phyloP scores from a whole-genome alignment of 2,888 invertebrate species.

The Acleris emargana region DNA sequence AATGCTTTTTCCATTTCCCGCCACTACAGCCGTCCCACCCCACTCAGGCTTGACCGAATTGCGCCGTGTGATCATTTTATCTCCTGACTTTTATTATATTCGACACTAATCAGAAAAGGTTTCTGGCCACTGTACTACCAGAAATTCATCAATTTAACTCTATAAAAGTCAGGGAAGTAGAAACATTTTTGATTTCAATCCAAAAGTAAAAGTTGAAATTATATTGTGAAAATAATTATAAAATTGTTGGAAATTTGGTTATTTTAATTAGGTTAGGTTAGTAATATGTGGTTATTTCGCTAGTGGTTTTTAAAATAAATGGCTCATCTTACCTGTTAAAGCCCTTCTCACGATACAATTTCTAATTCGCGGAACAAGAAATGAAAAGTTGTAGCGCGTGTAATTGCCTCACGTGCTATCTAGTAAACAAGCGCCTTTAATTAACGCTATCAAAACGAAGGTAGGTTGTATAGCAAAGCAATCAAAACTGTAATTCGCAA shows the following conservation, averaged over 20 bases:
- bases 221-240: too few relatives aligned
- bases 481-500: slow-evolving; percentile 72
- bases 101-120: slow-evolving; percentile 26
- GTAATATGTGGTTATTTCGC: too few relatives aligned
- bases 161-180: too few relatives aligned
- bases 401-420: slow-evolving; percentile 28
- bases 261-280: too few relatives aligned
- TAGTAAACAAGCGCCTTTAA: slow-evolving; percentile 33
- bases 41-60: slow-evolving; percentile 70
- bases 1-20: slow-evolving; percentile 83
- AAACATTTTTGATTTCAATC: background rate
- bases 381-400: slow-evolving; percentile 6
- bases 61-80: slow-evolving; percentile 54
- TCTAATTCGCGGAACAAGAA: slow-evolving; percentile 13
- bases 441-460: slow-evolving; percentile 33
- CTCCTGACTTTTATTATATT: slow-evolving; percentile 45
- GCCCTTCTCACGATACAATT: background rate
- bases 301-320: background rate
- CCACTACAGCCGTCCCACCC: slow-evolving; percentile 57
- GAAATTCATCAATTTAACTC: too few relatives aligned
- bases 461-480: slow-evolving; percentile 54
- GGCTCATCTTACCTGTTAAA: background rate
- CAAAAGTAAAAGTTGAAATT: slow-evolving; percentile 2
- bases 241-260: too few relatives aligned
- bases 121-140: background rate